phyloP scores from a whole-genome alignment of 2,888 invertebrate genomes.

The Parelbella ahira region DNA sequence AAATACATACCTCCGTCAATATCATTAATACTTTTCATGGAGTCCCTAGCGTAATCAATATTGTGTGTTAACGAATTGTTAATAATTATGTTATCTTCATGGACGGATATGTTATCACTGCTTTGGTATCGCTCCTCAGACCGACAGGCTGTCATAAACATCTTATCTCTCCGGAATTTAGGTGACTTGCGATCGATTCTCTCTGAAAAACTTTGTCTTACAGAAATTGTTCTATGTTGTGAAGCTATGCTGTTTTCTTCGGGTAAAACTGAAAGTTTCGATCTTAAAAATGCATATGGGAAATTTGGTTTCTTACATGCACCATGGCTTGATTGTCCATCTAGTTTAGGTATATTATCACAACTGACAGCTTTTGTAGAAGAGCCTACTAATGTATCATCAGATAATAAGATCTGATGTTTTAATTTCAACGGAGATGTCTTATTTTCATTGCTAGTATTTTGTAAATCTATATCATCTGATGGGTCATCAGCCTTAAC shows the following conservation, averaged over 20 bases:
- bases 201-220: constrained; percentile 77
- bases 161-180: constrained; percentile 62
- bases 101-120: constrained; percentile 72
- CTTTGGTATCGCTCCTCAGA: constrained; percentile 82
- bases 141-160: constrained; percentile 72
- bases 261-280: constrained; percentile 87
- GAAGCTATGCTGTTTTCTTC: constrained; percentile 84
- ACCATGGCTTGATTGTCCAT: constrained; percentile 66
- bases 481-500: constrained; percentile 90
- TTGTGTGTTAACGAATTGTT: constrained; percentile 61
- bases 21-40: constrained; percentile 68
- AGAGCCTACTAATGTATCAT: constrained; percentile 62
- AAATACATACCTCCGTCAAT: constrained; percentile 54
- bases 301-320: constrained; percentile 84
- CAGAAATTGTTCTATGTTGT: constrained; percentile 69
- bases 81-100: constrained; percentile 65
- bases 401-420: constrained; percentile 49
- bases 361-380: constrained; percentile 85
- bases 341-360: constrained; percentile 85
- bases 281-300: constrained; percentile 88
- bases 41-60: constrained; percentile 61
- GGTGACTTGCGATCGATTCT: constrained; percentile 70
- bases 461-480: constrained; percentile 86
- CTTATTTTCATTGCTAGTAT: constrained; percentile 60
- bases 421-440: constrained; percentile 54